Evolutionary conservation across 1,140 invertebrate genomes (phyloP).

Genomic region (Doryteuthis pealeii): DNA sequence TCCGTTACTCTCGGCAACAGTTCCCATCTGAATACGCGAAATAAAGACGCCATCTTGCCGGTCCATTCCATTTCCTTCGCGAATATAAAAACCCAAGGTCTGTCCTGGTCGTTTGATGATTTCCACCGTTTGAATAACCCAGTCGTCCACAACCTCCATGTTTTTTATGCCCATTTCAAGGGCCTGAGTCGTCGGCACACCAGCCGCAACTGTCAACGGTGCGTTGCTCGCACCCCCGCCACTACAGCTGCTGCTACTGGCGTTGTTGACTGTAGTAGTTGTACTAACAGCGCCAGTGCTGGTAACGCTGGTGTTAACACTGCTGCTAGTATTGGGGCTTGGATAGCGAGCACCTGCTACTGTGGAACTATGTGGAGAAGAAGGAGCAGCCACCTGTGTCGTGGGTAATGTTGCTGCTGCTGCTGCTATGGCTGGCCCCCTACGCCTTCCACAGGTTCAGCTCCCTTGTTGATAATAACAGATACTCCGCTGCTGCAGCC

Average conservation of each 20-base stretch:
- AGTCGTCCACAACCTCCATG: slow-evolving; percentile 55
- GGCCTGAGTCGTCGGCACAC: slow-evolving; percentile 20
- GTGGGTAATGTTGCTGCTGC: too few relatives aligned
- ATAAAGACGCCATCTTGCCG: slow-evolving; percentile 96
- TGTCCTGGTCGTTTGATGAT: slow-evolving; percentile 99
- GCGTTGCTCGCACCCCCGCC: not conserved
- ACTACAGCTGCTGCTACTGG: slow-evolving; percentile 4
- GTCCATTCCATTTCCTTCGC: slow-evolving; percentile 93
- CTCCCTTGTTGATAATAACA: too few relatives aligned
- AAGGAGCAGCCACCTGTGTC: too few relatives aligned
- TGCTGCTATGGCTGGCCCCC: too few relatives aligned
- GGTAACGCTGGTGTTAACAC: not conserved
- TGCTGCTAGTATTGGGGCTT: slow-evolving; percentile 14
- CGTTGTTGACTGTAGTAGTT: slow-evolving; percentile 6
- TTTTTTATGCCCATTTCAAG: slow-evolving; percentile 59
- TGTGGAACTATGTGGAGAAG: too few relatives aligned
- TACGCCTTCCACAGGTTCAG: too few relatives aligned
- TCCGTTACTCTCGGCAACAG: slow-evolving; percentile 86
- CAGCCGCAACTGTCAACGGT: not conserved
- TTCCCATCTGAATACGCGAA: slow-evolving; percentile 83
- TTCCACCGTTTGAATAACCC: slow-evolving; percentile 88
- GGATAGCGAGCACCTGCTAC: too few relatives aligned
- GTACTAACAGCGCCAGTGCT: slow-evolving; percentile 2
- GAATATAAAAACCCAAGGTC: slow-evolving; percentile 95
- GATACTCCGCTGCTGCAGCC: too few relatives aligned